Conservation (phyloP, 2,888 invertebrate species). For the Lobophora halterata region DNA sequence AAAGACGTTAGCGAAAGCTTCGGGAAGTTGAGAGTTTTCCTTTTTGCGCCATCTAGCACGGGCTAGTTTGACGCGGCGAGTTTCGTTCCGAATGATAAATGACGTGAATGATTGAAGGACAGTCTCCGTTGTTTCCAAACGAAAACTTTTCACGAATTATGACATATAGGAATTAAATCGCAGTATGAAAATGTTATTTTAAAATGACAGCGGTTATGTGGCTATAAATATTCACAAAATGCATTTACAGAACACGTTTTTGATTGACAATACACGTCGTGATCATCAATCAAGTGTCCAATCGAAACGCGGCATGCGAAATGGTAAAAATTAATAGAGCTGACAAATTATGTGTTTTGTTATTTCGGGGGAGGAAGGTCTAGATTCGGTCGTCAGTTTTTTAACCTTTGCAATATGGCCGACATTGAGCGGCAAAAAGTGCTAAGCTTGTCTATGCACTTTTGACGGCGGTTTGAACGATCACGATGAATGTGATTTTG, state of each 20-base stretch:
- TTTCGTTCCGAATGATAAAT: constrained; percentile 74
- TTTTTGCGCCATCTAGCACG: constrained; percentile 68
- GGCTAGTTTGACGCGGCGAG: constrained; percentile 69
- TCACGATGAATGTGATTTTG: constrained; percentile 43
- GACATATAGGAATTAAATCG: constrained; percentile 58
- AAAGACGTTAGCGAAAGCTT: constrained; percentile 71
- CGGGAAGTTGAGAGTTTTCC: constrained; percentile 58
- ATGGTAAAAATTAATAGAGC: constrained; percentile 45
- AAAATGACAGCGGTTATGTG: constrained; percentile 52
- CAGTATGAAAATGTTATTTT: constrained; percentile 50
- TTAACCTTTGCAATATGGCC: constrained; percentile 25
- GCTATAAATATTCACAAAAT: constrained; percentile 76
- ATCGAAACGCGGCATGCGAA: constrained; percentile 47
- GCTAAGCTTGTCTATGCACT: constrained; percentile 68
- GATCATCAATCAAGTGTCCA: constrained; percentile 66
- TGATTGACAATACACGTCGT: constrained; percentile 70
- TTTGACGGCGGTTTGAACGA: constrained; percentile 52
- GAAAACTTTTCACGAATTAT: constrained; percentile 50
- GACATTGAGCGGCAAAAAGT: constrained; percentile 41
- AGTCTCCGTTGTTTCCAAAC: constrained; percentile 49
- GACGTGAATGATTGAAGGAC: constrained; percentile 76
- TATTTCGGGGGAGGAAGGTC: constrained; percentile 25
- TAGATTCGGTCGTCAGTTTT: constrained; percentile 20
- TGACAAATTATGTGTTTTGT: constrained; percentile 19
- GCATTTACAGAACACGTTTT: constrained; percentile 62